Base-by-base conservation (phyloP, 2,888 invertebrate species). In the Cheilosia vulpina region DNA sequence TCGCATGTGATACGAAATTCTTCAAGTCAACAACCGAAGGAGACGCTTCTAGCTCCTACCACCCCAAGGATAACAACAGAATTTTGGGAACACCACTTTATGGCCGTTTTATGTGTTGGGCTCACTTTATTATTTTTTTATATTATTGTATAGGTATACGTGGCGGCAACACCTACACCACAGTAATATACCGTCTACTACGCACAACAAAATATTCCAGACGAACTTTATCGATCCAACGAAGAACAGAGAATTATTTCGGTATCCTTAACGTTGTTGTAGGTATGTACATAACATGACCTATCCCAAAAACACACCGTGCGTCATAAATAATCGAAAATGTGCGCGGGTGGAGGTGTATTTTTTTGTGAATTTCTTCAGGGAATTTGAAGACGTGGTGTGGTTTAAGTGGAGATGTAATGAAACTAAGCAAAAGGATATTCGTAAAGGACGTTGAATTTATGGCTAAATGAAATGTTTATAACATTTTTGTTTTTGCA, bases 181-280 rank as follows among this genome's bases (percentile, higher is more conserved):
- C n/a, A 21, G 21, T 15, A 41, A n/a, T 7, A n/a, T 4, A 38
- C 11, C 38, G 13, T 38, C 38, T 38, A 27, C 27, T 76, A 81
- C 85, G 81, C 81, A 85, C 85, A 77, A 76, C 62, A 57, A 77
- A 73, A 81, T 85, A 24, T 58, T 71, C 68, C 85, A 85, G 85
- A 85, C 85, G 76, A 81, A 85, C 66, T 81, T 85, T 85, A 85
- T 85, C 85, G 85, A 85, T 85, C 81, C 58, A 52, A 75, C 75
- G 66, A 63, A 73, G 31, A 63, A 60, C 62, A 41, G 76, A 76
- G 53, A 45, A 72, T 71, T 62, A 76, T 85, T 85, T 76, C 38
- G 75, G 81, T 72, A 76, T 81, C 71, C 80, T 80, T 72, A 75
- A 58, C 24, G 57, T 38, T 24, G 57, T 27, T 24, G 60, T 13